phyloP scores from a whole-genome alignment of 2,888 invertebrate species.

The Peribatodes rhomboidaria region DNA sequence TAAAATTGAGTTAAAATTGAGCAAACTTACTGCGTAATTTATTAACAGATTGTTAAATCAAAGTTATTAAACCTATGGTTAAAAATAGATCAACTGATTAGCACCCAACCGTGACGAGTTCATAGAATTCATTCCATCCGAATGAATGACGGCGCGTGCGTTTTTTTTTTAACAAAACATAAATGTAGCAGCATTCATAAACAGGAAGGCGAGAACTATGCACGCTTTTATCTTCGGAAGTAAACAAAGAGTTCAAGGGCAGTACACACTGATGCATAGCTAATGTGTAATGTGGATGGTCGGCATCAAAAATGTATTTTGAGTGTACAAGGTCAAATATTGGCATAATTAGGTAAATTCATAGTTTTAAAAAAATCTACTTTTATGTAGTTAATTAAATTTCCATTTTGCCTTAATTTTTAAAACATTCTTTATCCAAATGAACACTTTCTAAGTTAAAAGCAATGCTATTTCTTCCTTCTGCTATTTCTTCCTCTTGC shows the following conservation, averaged over 20 bases:
- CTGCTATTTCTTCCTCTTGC: too few species aligned
- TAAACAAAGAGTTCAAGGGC: constrained; percentile 40
- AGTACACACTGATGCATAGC: constrained; percentile 16
- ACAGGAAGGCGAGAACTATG: constrained; percentile 27
- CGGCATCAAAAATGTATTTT: background rate
- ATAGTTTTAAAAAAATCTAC: too few species aligned
- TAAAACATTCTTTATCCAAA: too few species aligned
- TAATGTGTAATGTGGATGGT: background rate
- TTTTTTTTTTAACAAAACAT: constrained; percentile 15
- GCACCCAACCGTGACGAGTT: constrained; percentile 3
- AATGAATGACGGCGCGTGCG: constrained; percentile 6
- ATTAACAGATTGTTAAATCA: background rate
- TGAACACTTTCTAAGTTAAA: too few species aligned
- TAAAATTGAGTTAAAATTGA: too few species aligned
- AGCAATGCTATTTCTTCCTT: too few species aligned
- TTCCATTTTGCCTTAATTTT: too few species aligned
- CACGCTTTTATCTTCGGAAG: constrained; percentile 22
- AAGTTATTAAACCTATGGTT: background rate
- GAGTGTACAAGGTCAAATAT: background rate
- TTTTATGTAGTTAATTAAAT: too few species aligned
- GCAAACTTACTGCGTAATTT: too few species aligned
- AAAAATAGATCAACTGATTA: background rate
- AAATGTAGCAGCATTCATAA: constrained; percentile 21
- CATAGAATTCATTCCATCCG: constrained; percentile 5
- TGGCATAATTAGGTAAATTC: background rate